Conservation (phyloP, 2,797 vertebrate genomes). For the Gambelia wislizenii region DNA sequence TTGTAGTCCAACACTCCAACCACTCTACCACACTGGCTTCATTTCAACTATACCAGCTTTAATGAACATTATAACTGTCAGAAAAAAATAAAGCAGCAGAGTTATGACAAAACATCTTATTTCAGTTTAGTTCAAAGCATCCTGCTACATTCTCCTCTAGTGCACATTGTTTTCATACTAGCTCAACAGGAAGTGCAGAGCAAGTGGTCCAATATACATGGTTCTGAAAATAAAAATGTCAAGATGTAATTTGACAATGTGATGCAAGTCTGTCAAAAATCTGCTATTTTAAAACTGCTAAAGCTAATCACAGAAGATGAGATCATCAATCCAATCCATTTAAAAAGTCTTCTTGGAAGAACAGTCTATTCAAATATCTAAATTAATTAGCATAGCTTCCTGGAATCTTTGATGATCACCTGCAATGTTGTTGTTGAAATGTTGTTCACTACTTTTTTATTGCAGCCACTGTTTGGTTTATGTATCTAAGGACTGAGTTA, state of each 20-base stretch:
- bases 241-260: constrained; percentile 45
- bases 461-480: neutral
- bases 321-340: constrained; percentile 41
- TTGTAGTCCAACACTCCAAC: too few relatives aligned
- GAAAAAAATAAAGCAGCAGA: neutral
- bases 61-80: neutral
- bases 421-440: constrained; percentile 20
- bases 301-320: constrained; percentile 51
- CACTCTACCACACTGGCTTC: too few relatives aligned
- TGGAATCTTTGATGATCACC: constrained; percentile 28
- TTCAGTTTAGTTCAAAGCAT: neutral
- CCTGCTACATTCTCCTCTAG: constrained; percentile 9
- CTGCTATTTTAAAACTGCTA: constrained; percentile 49
- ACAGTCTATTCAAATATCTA: neutral
- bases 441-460: constrained; percentile 30
- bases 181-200: neutral
- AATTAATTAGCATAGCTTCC: constrained; percentile 46
- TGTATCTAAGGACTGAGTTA: neutral
- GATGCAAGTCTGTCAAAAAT: constrained; percentile 53
- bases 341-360: constrained; percentile 46
- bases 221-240: constrained; percentile 6
- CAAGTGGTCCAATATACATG: neutral
- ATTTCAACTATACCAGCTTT: neutral
- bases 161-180: constrained; percentile 4
- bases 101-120: constrained; percentile 21